phyloP scores from a whole-genome alignment of 2,888 invertebrate species.

The Melinaea marsaeus region DNA sequence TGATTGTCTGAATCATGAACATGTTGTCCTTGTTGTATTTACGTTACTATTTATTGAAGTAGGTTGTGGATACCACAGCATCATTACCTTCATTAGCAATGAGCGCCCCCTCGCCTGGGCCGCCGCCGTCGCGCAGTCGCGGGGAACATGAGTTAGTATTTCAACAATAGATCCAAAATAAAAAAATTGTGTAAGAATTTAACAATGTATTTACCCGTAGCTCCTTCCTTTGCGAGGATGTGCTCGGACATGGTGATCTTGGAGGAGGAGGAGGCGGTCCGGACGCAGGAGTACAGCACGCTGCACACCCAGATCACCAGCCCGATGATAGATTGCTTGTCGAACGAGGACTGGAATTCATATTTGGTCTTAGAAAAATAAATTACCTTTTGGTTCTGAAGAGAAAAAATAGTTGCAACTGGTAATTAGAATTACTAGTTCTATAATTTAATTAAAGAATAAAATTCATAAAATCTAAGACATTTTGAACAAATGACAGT shows the following conservation, averaged over 20 bases:
- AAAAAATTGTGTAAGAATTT: slow-evolving; percentile 16
- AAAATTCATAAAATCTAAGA: too few species aligned
- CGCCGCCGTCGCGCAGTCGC: slow-evolving; percentile 50
- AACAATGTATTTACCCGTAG: slow-evolving; percentile 77
- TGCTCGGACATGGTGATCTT: slow-evolving; percentile 93
- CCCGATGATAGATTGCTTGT: slow-evolving; percentile 94
- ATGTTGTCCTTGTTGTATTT: not conserved
- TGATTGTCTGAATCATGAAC: too few species aligned
- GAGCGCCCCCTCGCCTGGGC: slow-evolving; percentile 67
- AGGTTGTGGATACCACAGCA: slow-evolving; percentile 12
- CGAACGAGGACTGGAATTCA: slow-evolving; percentile 78
- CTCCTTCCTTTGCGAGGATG: slow-evolving; percentile 84
- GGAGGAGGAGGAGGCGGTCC: slow-evolving; percentile 95
- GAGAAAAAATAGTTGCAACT: too few species aligned
- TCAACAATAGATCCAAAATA: slow-evolving; percentile 25
- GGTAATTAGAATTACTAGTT: too few species aligned
- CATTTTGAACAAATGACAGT: too few species aligned
- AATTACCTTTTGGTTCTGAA: too few species aligned
- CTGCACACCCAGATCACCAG: slow-evolving; percentile 96
- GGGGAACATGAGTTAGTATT: slow-evolving; percentile 63
- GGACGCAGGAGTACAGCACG: slow-evolving; percentile 96
- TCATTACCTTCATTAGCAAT: slow-evolving; percentile 74
- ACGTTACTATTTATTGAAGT: not conserved
- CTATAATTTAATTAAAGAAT: too few species aligned
- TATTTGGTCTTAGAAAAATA: too few species aligned